phyloP scores from a whole-genome alignment of 2,888 invertebrate species.

The Julus scanicus region DNA sequence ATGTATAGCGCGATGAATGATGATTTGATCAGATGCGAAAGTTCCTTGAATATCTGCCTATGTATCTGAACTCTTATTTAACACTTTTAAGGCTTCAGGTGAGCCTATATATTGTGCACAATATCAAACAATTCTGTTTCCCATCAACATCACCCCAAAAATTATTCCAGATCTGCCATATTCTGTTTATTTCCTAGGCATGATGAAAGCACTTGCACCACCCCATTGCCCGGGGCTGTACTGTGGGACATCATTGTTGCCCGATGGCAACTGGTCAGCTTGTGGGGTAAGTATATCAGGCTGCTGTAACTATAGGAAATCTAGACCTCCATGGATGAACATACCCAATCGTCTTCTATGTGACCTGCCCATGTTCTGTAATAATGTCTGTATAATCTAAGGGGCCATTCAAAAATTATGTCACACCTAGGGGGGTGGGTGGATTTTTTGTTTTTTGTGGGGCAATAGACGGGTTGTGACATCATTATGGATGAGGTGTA shows the following conservation, averaged over 20 bases:
- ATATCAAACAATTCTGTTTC: too few relatives aligned
- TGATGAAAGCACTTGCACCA: background rate
- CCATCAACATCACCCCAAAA: background rate
- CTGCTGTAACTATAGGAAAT: too few relatives aligned
- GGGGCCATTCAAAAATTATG: too few relatives aligned
- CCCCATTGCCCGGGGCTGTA: conserved; percentile 81
- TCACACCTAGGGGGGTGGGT: too few relatives aligned
- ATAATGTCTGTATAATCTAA: too few relatives aligned
- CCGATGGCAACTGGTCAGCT: conserved; percentile 78
- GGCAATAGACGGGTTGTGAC: too few relatives aligned
- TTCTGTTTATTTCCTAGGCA: background rate
- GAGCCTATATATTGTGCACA: background rate
- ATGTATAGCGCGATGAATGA: background rate
- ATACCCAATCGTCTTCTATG: too few relatives aligned
- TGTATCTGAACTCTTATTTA: background rate
- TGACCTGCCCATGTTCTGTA: too few relatives aligned
- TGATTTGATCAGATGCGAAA: background rate
- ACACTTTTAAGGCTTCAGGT: background rate
- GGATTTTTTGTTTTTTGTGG: too few relatives aligned
- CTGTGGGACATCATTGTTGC: conserved; percentile 78
- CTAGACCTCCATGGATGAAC: too few relatives aligned
- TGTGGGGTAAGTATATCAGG: conserved; percentile 78
- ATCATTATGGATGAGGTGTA: too few relatives aligned
- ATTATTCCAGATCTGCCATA: background rate
- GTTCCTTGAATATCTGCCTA: background rate